Evolutionary conservation across 2,113 vertebrate species (phyloP).

Genomic region (Myanophis thanlyinensis): DNA sequence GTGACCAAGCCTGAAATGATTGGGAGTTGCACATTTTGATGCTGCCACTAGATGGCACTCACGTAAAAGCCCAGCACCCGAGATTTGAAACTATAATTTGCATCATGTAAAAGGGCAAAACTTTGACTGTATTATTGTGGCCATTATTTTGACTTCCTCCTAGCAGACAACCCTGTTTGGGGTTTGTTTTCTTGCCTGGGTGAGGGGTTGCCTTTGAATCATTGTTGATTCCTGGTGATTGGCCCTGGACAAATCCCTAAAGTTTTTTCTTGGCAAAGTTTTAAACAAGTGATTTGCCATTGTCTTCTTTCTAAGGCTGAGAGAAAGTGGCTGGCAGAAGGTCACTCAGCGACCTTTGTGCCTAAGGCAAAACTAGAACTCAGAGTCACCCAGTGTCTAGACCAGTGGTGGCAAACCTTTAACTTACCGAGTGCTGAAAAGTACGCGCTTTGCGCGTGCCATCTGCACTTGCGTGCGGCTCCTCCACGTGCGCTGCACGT

Average conservation of each 20-base stretch:
- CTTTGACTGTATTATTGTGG: not conserved
- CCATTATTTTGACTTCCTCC: not conserved
- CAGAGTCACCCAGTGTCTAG: not conserved
- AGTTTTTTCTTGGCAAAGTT: not conserved
- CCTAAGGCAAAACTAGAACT: not conserved
- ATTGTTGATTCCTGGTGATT: not conserved
- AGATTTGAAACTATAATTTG: not conserved
- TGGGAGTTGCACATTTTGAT: not conserved
- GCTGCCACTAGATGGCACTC: not conserved
- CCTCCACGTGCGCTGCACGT: too few relatives aligned
- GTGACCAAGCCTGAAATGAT: not conserved
- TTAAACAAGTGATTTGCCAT: not conserved
- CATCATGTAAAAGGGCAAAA: not conserved
- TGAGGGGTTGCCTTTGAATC: not conserved
- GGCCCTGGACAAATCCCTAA: not conserved
- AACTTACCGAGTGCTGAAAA: too few relatives aligned
- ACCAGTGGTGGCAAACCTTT: too few relatives aligned
- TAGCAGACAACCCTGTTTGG: not conserved
- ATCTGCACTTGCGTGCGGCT: too few relatives aligned
- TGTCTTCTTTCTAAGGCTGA: not conserved
- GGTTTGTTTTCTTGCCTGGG: not conserved
- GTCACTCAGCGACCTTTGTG: not conserved
- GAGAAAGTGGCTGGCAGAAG: not conserved
- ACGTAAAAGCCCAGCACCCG: not conserved
- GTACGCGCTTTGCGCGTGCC: too few relatives aligned